phyloP scores from a whole-genome alignment of 2,797 vertebrate genomes.

The Syncerus caffer region DNA sequence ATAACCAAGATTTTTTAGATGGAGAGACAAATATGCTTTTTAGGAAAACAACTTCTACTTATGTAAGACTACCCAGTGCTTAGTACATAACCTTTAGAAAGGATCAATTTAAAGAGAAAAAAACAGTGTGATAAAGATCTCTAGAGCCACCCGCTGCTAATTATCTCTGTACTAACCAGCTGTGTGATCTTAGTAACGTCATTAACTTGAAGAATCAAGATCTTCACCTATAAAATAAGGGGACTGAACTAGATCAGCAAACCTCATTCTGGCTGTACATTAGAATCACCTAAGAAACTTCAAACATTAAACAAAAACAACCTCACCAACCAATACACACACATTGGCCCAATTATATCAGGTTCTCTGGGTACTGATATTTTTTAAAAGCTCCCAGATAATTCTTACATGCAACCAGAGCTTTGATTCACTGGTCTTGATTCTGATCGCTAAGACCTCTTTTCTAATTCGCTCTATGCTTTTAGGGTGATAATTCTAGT shows the following conservation, averaged over 20 bases:
- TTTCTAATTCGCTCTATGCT: not conserved
- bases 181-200: not conserved
- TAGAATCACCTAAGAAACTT: conserved; percentile 33
- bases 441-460: not conserved
- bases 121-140: not conserved
- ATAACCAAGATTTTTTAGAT: not conserved
- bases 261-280: not conserved
- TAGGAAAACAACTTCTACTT: conserved; percentile 15
- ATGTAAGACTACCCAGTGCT: not conserved
- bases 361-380: not conserved
- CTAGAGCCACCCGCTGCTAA: not conserved
- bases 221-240: conserved; percentile 10
- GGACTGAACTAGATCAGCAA: not conserved
- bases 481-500: not conserved
- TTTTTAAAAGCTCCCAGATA: not conserved
- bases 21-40: not conserved
- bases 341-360: not conserved
- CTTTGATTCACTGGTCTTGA: not conserved
- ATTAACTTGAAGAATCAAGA: conserved; percentile 35
- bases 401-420: not conserved
- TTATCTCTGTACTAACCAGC: not conserved
- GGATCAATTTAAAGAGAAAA: conserved; percentile 39
- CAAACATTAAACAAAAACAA: not conserved
- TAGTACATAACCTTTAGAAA: not conserved
- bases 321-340: not conserved